These are phyloP conservation scores for Charanyca ferruginea DNA, from an alignment of 2,888 invertebrate genomes.

Conservation along the genomic window DNA sequence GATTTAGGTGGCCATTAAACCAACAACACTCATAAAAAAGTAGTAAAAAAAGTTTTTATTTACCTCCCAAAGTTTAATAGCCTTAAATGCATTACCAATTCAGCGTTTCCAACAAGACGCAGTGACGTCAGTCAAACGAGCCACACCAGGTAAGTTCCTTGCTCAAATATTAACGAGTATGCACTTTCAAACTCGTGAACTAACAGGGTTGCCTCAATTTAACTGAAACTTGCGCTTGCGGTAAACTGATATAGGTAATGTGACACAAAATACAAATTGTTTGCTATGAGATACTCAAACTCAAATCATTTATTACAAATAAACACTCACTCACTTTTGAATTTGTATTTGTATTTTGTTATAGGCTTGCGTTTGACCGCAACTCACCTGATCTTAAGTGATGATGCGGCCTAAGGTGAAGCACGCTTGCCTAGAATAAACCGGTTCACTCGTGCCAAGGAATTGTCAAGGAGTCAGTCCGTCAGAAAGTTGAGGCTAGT, in stretches of 20 bases:
- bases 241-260: conserved; percentile 6
- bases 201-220: conserved; percentile 27
- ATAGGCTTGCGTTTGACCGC: too few relatives aligned
- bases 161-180: conserved; percentile 50
- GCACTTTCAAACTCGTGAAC: conserved; percentile 30
- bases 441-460: too few relatives aligned
- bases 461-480: too few relatives aligned
- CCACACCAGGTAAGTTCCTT: conserved; percentile 29
- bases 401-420: too few relatives aligned
- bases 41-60: neutral
- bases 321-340: too few relatives aligned
- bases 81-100: conserved; percentile 33
- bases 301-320: too few relatives aligned
- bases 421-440: too few relatives aligned
- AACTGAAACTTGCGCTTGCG: conserved; percentile 13
- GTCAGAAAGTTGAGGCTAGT: too few relatives aligned
- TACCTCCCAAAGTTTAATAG: neutral
- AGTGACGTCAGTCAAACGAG: conserved; percentile 30
- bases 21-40: neutral
- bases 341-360: too few relatives aligned
- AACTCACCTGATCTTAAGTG: too few relatives aligned
- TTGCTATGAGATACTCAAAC: too few relatives aligned
- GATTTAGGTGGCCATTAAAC: neutral
- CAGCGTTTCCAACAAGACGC: conserved; percentile 25
- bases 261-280: too few relatives aligned